These are phyloP conservation scores for Podarcis lilfordi DNA, from an alignment of 2,797 vertebrate species.

Conservation along the genomic window DNA sequence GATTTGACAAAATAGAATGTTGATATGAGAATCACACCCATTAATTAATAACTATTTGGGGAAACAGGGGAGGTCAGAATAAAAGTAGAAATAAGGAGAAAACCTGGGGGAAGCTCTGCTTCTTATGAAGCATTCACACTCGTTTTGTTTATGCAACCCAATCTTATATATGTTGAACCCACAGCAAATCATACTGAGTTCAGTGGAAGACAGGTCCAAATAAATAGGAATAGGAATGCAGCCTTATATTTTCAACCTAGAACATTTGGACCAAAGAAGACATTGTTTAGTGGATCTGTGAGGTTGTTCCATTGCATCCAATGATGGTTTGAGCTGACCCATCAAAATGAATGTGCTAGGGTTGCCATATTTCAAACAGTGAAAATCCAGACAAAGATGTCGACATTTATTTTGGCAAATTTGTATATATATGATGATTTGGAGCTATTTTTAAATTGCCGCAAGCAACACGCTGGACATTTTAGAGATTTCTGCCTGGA, in stretches of 20 bases:
- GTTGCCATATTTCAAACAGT: too few relatives aligned
- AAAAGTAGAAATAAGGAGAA: background rate
- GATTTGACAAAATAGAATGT: slow-evolving; percentile 7
- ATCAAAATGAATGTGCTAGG: too few relatives aligned
- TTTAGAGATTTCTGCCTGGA: too few relatives aligned
- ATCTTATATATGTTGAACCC: background rate
- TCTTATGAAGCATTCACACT: background rate
- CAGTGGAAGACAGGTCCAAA: background rate
- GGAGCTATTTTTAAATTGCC: too few relatives aligned
- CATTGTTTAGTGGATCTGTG: too few relatives aligned
- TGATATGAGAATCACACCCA: background rate
- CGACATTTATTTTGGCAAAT: too few relatives aligned
- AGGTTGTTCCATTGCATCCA: too few relatives aligned
- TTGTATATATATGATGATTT: too few relatives aligned
- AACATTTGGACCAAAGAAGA: background rate
- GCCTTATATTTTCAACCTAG: background rate
- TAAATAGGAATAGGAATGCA: background rate
- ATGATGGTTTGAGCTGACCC: too few relatives aligned
- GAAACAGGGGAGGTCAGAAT: background rate
- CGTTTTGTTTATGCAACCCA: background rate
- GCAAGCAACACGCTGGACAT: too few relatives aligned
- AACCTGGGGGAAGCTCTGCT: background rate
- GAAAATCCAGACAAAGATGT: too few relatives aligned
- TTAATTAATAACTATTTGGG: background rate
- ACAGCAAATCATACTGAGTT: background rate